Conservation (phyloP, 2,888 invertebrate genomes). For the Piscicola geometra region DNA sequence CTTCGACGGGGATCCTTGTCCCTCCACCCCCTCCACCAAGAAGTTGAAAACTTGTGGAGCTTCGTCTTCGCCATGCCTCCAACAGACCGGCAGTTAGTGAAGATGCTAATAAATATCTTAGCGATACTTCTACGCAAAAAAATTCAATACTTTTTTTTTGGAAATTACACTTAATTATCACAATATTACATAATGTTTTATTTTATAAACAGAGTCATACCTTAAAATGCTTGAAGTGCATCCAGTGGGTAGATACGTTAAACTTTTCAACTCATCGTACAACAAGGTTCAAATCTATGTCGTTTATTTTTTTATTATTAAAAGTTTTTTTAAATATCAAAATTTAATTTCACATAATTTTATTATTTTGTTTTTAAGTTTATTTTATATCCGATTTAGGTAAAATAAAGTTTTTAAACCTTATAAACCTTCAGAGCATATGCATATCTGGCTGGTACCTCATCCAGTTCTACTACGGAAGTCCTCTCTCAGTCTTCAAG, state of each 20-base stretch:
- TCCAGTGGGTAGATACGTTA: constrained; percentile 32
- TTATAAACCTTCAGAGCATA: constrained; percentile 1
- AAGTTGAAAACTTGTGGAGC: too few species aligned
- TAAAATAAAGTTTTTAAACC: too few species aligned
- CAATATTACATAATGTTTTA: too few species aligned
- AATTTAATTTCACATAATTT: neutral
- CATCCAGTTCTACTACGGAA: constrained; percentile 26
- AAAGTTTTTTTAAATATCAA: constrained; percentile 4
- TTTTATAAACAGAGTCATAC: constrained; percentile 6
- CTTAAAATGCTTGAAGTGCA: constrained; percentile 31
- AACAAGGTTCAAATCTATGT: constrained; percentile 21
- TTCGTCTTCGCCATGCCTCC: constrained; percentile 26
- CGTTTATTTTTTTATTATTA: constrained; percentile 8
- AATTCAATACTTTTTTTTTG: neutral
- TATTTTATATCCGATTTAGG: neutral
- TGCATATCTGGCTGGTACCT: constrained; percentile 27
- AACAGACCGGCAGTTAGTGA: neutral
- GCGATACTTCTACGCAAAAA: neutral
- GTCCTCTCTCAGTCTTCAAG: constrained; percentile 30
- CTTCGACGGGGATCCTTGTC: constrained; percentile 30
- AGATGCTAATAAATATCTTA: neutral
- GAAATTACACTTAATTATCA: neutral
- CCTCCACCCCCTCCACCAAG: neutral
- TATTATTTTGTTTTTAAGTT: neutral
- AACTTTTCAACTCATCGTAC: constrained; percentile 22